Conservation (phyloP, 2,797 vertebrate species). For the Anguilla obscura region DNA sequence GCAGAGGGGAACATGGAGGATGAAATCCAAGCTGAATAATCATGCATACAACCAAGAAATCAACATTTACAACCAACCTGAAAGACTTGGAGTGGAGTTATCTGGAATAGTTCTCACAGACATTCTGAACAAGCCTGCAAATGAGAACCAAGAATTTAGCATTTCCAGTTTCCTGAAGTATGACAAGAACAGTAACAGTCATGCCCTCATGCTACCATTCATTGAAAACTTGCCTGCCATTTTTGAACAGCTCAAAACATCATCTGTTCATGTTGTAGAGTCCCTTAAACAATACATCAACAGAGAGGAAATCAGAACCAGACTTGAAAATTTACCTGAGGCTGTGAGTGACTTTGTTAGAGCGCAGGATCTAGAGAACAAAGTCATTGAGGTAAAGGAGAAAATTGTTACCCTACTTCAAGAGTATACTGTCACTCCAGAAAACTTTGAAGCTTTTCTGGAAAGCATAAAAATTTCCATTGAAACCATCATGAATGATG, state of each 20-base stretch:
- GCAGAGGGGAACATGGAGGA: slow-evolving; percentile 76
- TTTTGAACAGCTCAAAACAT: slow-evolving; percentile 73
- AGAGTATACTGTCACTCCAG: slow-evolving; percentile 76
- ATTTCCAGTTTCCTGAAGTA: slow-evolving; percentile 85
- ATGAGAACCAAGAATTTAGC: slow-evolving; percentile 77
- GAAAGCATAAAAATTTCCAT: slow-evolving; percentile 62
- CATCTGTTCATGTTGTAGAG: slow-evolving; percentile 71
- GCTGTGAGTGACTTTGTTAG: slow-evolving; percentile 73
- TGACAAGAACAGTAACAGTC: slow-evolving; percentile 86
- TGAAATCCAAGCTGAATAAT: slow-evolving; percentile 79
- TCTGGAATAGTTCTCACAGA: slow-evolving; percentile 71
- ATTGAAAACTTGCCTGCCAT: slow-evolving; percentile 77
- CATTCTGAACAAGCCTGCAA: slow-evolving; percentile 57
- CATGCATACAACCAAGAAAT: slow-evolving; percentile 80
- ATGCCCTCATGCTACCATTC: slow-evolving; percentile 83
- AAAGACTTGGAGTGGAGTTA: slow-evolving; percentile 78
- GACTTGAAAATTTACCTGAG: slow-evolving; percentile 72
- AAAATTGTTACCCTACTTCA: slow-evolving; percentile 76
- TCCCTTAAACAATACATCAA: slow-evolving; percentile 73
- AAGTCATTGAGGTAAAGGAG: slow-evolving; percentile 72
- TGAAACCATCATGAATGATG: slow-evolving; percentile 64
- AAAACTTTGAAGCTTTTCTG: slow-evolving; percentile 77
- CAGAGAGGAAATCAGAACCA: slow-evolving; percentile 67
- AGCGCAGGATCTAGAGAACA: slow-evolving; percentile 74
- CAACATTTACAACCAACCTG: slow-evolving; percentile 78